Percentiles rank a stretch among this genome's conserved stretches.
phyloP scores from a whole-genome alignment of 2,797 vertebrate species.

The Crenichthys baileyi region DNA sequence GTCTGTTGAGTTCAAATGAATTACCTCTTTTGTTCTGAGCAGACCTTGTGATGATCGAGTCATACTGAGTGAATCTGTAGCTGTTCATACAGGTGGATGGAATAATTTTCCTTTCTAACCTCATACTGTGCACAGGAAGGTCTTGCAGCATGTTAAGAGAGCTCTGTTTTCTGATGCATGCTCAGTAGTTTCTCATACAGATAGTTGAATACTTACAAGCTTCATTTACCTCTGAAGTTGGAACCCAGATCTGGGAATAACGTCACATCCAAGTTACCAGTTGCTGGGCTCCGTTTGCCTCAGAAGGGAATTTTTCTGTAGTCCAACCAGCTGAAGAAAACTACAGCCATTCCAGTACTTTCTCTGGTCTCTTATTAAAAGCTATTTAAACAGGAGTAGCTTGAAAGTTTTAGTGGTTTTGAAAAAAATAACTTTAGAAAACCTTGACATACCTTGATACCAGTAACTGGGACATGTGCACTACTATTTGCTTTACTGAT shows the following conservation, averaged over 20 bases:
- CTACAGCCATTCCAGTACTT: background rate
- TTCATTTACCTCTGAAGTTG: background rate
- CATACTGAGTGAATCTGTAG: background rate
- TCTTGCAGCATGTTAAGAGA: background rate
- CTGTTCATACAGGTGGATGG: background rate
- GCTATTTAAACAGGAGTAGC: background rate
- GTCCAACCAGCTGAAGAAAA: background rate
- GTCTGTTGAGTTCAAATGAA: background rate
- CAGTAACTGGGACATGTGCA: background rate
- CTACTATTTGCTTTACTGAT: background rate
- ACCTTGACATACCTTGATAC: background rate
- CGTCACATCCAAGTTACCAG: background rate
- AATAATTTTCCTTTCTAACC: background rate
- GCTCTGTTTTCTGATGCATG: background rate
- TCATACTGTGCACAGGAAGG: too few species aligned
- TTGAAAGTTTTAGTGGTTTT: background rate
- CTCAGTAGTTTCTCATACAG: too few species aligned
- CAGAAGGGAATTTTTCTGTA: background rate
- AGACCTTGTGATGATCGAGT: conserved; percentile 1
- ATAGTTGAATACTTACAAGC: background rate
- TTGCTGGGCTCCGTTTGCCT: background rate
- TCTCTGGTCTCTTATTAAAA: background rate
- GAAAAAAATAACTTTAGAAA: background rate
- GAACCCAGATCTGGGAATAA: background rate
- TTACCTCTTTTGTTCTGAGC: conserved; percentile 13